Evolutionary conservation across 2,888 invertebrate species (phyloP).

Genomic region (Sinelater perroti): DNA sequence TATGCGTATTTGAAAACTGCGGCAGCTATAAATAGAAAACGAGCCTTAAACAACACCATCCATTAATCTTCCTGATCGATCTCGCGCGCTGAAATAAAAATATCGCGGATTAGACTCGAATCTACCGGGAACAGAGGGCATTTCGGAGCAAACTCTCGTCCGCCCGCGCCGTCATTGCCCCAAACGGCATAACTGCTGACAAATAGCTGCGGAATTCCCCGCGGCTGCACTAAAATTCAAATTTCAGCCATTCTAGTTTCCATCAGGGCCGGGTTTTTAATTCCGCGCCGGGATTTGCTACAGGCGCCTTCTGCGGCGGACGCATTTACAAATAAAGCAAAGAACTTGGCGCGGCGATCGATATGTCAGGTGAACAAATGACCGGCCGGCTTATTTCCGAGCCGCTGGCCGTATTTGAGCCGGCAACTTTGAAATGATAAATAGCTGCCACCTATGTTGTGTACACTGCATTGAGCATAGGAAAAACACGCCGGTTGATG

Average conservation of each 20-base stretch:
- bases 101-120: too few species aligned
- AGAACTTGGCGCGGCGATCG: conserved; percentile 19
- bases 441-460: conserved; percentile 24
- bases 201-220: too few species aligned
- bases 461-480: conserved; percentile 4
- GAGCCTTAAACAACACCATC: conserved; percentile 13
- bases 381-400: conserved; percentile 31
- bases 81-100: conserved; percentile 6
- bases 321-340: conserved; percentile 13
- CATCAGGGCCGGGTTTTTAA: not conserved
- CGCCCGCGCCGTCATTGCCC: too few species aligned
- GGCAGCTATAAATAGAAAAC: conserved; percentile 17
- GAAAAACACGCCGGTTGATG: not conserved
- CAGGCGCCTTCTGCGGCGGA: too few species aligned
- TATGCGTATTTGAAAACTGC: conserved; percentile 16
- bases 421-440: conserved; percentile 32
- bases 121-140: too few species aligned
- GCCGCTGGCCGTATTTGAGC: conserved; percentile 22
- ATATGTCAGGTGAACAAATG: conserved; percentile 34
- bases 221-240: too few species aligned
- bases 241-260: conserved; percentile 1
- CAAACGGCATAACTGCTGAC: too few species aligned
- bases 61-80: conserved; percentile 17
- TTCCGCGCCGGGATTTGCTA: too few species aligned
- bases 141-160: too few species aligned